Conservation (phyloP, 2,797 vertebrate species). For the Euphonia xanthogaster region DNA sequence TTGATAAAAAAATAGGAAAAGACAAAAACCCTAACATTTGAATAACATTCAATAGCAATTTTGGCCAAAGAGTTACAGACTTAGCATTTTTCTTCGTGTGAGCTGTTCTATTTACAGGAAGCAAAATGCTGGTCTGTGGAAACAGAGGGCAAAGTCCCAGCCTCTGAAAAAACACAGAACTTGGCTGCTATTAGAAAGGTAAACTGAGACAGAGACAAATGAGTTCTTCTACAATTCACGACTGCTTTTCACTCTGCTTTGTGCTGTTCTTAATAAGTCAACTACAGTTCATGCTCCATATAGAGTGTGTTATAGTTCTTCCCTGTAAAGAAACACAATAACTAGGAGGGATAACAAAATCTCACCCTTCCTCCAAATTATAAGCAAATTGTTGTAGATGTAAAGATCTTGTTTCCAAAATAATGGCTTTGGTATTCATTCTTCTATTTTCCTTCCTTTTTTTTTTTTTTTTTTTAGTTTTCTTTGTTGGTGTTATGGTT, state of each 20-base stretch:
- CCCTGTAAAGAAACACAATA: background rate
- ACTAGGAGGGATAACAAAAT: background rate
- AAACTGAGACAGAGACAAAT: background rate
- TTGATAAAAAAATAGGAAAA: background rate
- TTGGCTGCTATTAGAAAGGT: background rate
- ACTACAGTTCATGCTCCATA: background rate
- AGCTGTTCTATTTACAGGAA: background rate
- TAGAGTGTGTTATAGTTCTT: background rate
- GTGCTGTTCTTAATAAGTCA: background rate
- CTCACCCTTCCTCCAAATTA: background rate
- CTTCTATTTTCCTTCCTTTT: background rate
- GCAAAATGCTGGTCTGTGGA: background rate
- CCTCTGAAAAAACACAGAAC: background rate
- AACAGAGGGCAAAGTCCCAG: fast-evolving
- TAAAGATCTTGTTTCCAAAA: background rate
- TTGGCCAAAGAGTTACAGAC: background rate
- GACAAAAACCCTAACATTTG: background rate
- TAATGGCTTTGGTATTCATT: background rate
- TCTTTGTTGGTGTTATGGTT: background rate
- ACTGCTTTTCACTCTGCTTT: background rate
- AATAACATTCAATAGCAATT: background rate
- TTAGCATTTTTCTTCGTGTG: background rate
- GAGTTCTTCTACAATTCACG: background rate
- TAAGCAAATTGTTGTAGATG: background rate
- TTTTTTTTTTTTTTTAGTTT: background rate